These are phyloP conservation scores for Psilanteris sp. DNA, from an alignment of 1,140 invertebrate species.

Conservation along the genomic window DNA sequence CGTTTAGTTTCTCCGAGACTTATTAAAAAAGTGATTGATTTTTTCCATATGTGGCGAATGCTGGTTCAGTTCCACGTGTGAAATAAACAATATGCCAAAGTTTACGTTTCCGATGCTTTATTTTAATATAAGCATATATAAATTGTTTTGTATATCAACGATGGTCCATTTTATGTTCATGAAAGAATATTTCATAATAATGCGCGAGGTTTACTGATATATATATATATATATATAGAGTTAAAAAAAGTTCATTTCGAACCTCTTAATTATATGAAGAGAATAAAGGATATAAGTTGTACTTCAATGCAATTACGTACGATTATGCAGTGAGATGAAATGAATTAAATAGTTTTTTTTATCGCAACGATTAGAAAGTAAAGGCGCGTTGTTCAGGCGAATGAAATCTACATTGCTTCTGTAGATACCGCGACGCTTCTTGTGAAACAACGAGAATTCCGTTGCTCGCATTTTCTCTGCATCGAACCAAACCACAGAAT, in stretches of 20 bases:
- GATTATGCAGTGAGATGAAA: conserved; percentile 22
- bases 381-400: conserved; percentile 37
- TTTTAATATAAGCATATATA: too few species aligned
- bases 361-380: conserved; percentile 37
- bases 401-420: conserved; percentile 30
- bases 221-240: too few species aligned
- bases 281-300: too few species aligned
- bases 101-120: too few species aligned
- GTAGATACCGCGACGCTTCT: conserved; percentile 23
- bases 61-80: too few species aligned
- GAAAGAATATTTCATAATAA: too few species aligned
- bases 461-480: conserved; percentile 25
- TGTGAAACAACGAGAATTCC: conserved; percentile 36
- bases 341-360: conserved; percentile 13
- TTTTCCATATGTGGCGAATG: conserved; percentile 8
- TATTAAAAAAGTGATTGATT: conserved; percentile 11
- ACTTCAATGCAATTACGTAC: conserved; percentile 7
- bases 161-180: too few species aligned
- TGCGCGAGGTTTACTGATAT: too few species aligned
- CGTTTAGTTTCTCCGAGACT: not conserved
- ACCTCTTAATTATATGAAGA: too few species aligned
- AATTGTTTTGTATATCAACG: too few species aligned
- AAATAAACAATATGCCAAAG: too few species aligned
- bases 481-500: conserved; percentile 34
- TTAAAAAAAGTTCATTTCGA: too few species aligned